Conservation (phyloP, 2,888 invertebrate genomes). For the Imbricaverruca yamaguchii region DNA sequence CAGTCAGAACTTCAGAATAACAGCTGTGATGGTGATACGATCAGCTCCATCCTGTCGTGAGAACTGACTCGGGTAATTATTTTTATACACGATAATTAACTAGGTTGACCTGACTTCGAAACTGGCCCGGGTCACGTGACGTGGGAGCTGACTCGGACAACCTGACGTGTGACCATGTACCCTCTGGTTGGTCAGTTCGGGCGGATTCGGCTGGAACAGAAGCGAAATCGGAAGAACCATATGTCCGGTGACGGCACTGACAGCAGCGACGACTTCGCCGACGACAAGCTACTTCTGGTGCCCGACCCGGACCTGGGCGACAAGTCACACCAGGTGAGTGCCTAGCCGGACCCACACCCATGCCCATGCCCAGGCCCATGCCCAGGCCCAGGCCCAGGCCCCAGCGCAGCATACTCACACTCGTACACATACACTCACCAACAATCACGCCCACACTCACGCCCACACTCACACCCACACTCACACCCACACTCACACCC, state of each 20-base stretch:
- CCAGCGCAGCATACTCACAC: background rate
- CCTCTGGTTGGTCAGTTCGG: background rate
- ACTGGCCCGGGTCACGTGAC: no score
- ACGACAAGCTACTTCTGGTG: conserved; percentile 7
- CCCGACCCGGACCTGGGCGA: background rate
- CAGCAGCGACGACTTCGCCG: background rate
- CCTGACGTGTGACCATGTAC: no score
- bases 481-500: no score
- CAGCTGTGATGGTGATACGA: no score
- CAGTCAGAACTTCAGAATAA: no score
- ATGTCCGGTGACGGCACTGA: background rate
- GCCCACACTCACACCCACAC: no score
- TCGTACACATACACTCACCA: background rate
- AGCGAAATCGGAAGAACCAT: background rate
- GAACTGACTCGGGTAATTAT: no score
- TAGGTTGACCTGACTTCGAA: no score
- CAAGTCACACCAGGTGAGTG: background rate
- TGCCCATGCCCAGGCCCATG: background rate
- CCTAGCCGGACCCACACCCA: background rate
- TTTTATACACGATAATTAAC: no score
- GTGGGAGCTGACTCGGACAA: no score
- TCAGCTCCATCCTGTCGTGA: no score
- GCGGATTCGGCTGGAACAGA: background rate
- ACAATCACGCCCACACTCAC: no score
- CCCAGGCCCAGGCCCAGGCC: background rate